Evolutionary conservation across 1,140 invertebrate species (phyloP).

Genomic region (Drosophila varians): DNA sequence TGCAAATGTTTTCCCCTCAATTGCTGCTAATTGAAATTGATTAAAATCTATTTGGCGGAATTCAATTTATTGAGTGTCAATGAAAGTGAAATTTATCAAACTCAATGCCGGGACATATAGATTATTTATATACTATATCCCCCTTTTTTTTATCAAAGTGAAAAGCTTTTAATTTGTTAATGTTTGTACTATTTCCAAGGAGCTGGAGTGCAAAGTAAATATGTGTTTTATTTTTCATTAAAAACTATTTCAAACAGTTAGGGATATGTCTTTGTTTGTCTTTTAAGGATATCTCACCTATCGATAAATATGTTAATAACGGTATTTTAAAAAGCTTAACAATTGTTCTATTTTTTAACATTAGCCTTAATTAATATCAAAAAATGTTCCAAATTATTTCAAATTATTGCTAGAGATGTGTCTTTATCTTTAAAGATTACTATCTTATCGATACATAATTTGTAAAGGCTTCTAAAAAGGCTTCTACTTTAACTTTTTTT

Average conservation of each 20-base stretch:
- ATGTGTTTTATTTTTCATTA: not conserved
- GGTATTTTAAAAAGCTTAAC: not conserved
- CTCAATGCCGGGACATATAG: not conserved
- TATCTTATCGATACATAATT: no score
- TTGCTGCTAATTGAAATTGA: conserved; percentile 51
- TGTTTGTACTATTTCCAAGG: not conserved
- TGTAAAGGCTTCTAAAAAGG: no score
- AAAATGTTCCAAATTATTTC: no score
- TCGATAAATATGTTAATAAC: not conserved
- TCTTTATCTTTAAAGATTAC: no score
- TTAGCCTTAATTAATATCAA: no score
- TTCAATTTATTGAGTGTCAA: conserved; percentile 29
- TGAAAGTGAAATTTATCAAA: conserved; percentile 42
- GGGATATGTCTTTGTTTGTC: not conserved
- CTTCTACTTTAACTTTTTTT: not conserved
- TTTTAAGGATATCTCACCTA: not conserved
- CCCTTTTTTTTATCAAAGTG: not conserved
- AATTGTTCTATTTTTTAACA: no score
- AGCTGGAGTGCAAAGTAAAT: not conserved
- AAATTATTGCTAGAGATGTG: no score
- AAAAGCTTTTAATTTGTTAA: not conserved
- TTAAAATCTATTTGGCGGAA: conserved; percentile 43
- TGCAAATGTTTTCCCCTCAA: conserved; percentile 28
- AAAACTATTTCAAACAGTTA: not conserved
- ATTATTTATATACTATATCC: not conserved